These are phyloP conservation scores for Serrognathus titanus DNA, from an alignment of 2,888 invertebrate species.

Conservation along the genomic window DNA sequence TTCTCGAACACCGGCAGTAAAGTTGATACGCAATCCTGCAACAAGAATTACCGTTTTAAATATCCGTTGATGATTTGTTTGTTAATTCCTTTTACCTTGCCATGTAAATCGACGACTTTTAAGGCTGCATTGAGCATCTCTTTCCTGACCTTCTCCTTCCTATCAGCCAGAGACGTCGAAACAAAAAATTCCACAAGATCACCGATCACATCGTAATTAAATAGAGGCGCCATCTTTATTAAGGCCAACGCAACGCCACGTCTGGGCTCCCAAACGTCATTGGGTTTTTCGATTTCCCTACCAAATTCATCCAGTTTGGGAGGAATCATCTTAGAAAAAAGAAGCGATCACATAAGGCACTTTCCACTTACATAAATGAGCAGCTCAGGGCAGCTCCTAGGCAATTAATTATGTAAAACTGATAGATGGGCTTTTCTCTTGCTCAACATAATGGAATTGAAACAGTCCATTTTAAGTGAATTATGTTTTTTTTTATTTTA, in stretches of 20 bases:
- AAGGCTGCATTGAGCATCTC: conserved; percentile 95
- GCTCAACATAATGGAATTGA: too few relatives aligned
- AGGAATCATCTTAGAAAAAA: conserved; percentile 64
- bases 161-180: conserved; percentile 80
- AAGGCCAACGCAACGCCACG: conserved; percentile 85
- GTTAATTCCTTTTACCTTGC: conserved; percentile 60
- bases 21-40: conserved; percentile 63
- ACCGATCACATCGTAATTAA: conserved; percentile 66
- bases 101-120: conserved; percentile 86
- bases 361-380: too few relatives aligned
- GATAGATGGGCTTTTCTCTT: too few relatives aligned
- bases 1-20: conserved; percentile 90
- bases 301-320: conserved; percentile 89
- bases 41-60: conserved; percentile 4
- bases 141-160: conserved; percentile 74
- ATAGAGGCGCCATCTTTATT: conserved; percentile 71
- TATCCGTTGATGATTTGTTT: too few relatives aligned
- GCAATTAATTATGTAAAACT: too few relatives aligned
- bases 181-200: conserved; percentile 80
- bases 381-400: too few relatives aligned
- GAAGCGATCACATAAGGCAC: neutral
- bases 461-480: too few relatives aligned
- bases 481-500: too few relatives aligned
- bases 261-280: conserved; percentile 89
- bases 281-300: conserved; percentile 75